A percentile compares a stretch with the other conserved stretches of the same genome.
These are phyloP conservation scores for Drosophila funebris DNA, from an alignment of 1,140 invertebrate genomes.

Conservation along the genomic window DNA sequence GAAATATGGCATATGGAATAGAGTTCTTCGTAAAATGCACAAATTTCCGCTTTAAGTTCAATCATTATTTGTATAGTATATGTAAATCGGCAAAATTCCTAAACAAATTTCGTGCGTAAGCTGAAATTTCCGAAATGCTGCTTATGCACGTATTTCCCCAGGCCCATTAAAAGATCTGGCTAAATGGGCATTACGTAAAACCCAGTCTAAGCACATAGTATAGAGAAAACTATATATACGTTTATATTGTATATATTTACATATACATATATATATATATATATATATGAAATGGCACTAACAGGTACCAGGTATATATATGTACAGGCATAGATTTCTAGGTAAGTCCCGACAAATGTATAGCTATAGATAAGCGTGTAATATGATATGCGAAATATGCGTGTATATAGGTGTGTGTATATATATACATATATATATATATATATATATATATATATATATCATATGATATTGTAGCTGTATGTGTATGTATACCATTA, in stretches of 20 bases:
- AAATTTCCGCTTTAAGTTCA: too few species aligned
- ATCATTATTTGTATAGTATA: background rate
- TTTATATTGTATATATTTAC: too few species aligned
- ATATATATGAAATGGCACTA: too few species aligned
- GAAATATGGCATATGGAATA: too few species aligned
- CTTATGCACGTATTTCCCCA: slow-evolving; percentile 15
- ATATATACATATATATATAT: background rate
- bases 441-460: background rate
- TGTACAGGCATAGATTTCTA: background rate
- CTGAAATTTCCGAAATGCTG: background rate
- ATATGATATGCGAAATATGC: background rate
- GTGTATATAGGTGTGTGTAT: too few species aligned
- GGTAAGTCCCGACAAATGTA: background rate
- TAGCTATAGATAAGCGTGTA: slow-evolving; percentile 24
- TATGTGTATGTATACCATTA: background rate
- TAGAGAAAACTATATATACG: too few species aligned
- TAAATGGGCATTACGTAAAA: slow-evolving; percentile 3
- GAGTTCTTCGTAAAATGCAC: too few species aligned
- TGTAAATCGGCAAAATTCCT: background rate
- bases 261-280: too few species aligned
- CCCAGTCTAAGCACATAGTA: background rate
- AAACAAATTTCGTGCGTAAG: slow-evolving; percentile 18
- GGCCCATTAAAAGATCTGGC: slow-evolving; percentile 2
- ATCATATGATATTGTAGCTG: slow-evolving; percentile 22
- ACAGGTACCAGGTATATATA: background rate